Evolutionary conservation across 2,113 vertebrate genomes (phyloP), one percentile per base, ranked within the genome.

Genomic region (Tragelaphus strepsiceros): DNA sequence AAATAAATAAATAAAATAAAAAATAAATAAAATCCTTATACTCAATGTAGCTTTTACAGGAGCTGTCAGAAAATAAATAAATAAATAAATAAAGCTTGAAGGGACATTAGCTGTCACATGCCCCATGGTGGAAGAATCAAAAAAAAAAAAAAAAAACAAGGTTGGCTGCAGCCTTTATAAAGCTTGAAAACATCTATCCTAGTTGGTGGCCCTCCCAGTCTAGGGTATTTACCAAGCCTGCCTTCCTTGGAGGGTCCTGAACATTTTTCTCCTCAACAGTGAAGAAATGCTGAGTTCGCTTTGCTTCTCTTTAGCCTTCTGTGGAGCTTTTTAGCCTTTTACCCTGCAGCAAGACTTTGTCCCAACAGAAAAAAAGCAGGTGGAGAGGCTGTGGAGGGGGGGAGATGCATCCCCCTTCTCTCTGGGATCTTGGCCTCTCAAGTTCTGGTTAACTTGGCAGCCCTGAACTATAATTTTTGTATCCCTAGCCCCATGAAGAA

Each of bases 371-470:
- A 85, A 87, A 94, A 39, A 82, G 56, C 6, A 95, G 49, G 51
- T 71, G 15, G 58, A 87, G 43, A 84, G 21, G 32, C 32, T 35
- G 21, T 14, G 30, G 51, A 21, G 19, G 4, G 13, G n/a, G 16
- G 43, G 35, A 39, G 17, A 80, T 2, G 7, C 0, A 43, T 4
- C 28, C 78, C 28, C 32, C 59, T 80, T 82, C 43, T 93, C 54
- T 94, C 91, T 67, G 61, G 56, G 56, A 83, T 84, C 84, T 53
- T 92, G 81, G 64, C n/a, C 87, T 96, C 54, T 95, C 62, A 81
- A 74, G 74, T 62, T 92, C 53, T 94, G 74, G 80, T 87, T 98
- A 91, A 39, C 81, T 78, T 96, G 84, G 80, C 39, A 96, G 86
- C 53, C 71, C 62, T 78, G 14, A 93, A 94, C 14, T 71, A 85